Evolutionary conservation across 2,888 invertebrate genomes (phyloP).

Genomic region (Zygaena filipendulae): DNA sequence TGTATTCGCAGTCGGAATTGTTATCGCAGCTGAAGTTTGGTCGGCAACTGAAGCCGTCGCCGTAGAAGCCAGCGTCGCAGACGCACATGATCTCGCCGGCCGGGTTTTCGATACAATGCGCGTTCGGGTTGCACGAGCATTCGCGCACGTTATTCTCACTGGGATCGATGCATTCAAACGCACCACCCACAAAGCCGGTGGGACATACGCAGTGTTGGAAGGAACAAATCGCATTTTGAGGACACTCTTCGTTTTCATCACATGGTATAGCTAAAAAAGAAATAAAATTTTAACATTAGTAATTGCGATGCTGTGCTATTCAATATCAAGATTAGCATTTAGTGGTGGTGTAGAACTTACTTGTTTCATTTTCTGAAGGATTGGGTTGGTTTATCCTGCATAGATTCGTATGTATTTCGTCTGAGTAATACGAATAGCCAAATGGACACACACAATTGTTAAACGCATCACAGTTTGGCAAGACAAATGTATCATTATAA

Average conservation of each 20-base stretch:
- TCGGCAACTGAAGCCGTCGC: conserved; percentile 83
- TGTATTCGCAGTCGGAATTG: conserved; percentile 73
- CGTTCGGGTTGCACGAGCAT: conserved; percentile 78
- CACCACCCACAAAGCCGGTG: conserved; percentile 88
- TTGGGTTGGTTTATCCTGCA: conserved; percentile 30
- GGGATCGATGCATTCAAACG: conserved; percentile 73
- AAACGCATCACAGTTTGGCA: conserved; percentile 37
- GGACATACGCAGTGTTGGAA: conserved; percentile 80
- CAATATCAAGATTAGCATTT: conserved; percentile 5
- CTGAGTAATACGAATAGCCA: conserved; percentile 38
- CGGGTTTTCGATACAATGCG: conserved; percentile 78
- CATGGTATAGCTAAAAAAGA: conserved; percentile 75
- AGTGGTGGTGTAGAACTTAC: no score
- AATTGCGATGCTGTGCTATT: no score
- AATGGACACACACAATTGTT: conserved; percentile 40
- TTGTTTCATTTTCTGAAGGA: no score
- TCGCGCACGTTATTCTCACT: conserved; percentile 11
- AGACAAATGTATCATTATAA: conserved; percentile 39
- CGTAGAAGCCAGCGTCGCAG: conserved; percentile 83
- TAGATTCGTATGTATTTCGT: conserved; percentile 38
- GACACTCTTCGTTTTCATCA: conserved; percentile 80
- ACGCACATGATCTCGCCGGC: conserved; percentile 76
- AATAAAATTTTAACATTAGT: conserved; percentile 11
- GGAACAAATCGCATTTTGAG: conserved; percentile 83
- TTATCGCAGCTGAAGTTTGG: conserved; percentile 73